Evolutionary conservation across 1,140 invertebrate genomes (phyloP).

Genomic region (Rhizoglyphus robini): DNA sequence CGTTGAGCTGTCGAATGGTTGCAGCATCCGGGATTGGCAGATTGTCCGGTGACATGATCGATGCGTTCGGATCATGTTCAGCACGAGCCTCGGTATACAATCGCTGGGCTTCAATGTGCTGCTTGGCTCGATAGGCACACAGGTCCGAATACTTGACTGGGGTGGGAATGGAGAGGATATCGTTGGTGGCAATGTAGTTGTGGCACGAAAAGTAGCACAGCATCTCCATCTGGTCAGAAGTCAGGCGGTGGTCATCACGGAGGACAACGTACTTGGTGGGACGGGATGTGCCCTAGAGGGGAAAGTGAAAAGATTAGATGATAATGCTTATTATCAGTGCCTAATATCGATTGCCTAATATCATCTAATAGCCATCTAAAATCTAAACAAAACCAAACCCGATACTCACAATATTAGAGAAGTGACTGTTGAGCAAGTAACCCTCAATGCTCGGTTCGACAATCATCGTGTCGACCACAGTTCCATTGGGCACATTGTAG

Average conservation of each 20-base stretch:
- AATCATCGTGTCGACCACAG: constrained; percentile 1
- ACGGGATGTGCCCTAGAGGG: constrained; percentile 24
- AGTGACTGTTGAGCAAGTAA: background rate
- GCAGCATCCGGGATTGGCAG: no score
- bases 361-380: background rate
- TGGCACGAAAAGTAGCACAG: constrained; percentile 5
- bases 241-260: constrained; percentile 24
- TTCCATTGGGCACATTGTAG: background rate
- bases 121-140: constrained; percentile 11
- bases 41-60: no score
- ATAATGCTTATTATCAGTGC: no score
- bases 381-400: background rate
- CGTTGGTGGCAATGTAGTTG: background rate
- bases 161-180: background rate
- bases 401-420: background rate
- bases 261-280: constrained; percentile 27
- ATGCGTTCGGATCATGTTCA: no score
- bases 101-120: background rate
- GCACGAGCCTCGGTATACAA: background rate
- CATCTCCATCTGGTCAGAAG: background rate
- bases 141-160: background rate
- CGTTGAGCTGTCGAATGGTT: no score
- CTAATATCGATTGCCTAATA: no score
- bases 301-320: background rate
- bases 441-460: background rate